Evolutionary conservation across 2,113 vertebrate genomes (phyloP).

Genomic region (Odobenus rosmarus): DNA sequence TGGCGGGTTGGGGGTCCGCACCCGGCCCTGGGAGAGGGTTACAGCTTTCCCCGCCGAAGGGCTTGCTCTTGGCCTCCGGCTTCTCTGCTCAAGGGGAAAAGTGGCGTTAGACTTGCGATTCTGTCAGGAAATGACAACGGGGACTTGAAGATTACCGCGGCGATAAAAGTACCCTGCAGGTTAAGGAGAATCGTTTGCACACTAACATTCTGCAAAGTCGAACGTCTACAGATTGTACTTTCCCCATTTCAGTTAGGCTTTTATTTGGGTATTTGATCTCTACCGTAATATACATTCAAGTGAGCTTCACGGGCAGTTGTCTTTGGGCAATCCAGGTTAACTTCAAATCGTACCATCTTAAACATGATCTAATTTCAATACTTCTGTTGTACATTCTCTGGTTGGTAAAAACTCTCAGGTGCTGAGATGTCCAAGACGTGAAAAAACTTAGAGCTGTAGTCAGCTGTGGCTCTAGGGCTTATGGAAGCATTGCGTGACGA

Average conservation of each 20-base stretch:
- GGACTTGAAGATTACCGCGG: neutral
- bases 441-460: neutral
- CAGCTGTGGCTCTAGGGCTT: neutral
- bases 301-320: neutral
- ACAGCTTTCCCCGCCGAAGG: neutral
- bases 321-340: neutral
- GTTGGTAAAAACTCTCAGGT: neutral
- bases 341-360: neutral
- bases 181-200: neutral
- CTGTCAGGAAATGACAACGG: neutral
- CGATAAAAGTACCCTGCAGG: neutral
- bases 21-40: neutral
- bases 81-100: neutral
- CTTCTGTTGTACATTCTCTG: neutral
- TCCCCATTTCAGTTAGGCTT: neutral
- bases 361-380: neutral
- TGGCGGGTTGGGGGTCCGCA: neutral
- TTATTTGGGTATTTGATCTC: neutral
- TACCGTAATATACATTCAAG: neutral
- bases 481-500: neutral
- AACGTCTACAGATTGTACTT: neutral
- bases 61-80: neutral
- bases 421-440: neutral
- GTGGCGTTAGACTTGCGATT: neutral
- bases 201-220: slow-evolving; percentile 51